Conservation (phyloP, 2,797 vertebrate genomes). For the Cryptoblepharus egeriae region DNA sequence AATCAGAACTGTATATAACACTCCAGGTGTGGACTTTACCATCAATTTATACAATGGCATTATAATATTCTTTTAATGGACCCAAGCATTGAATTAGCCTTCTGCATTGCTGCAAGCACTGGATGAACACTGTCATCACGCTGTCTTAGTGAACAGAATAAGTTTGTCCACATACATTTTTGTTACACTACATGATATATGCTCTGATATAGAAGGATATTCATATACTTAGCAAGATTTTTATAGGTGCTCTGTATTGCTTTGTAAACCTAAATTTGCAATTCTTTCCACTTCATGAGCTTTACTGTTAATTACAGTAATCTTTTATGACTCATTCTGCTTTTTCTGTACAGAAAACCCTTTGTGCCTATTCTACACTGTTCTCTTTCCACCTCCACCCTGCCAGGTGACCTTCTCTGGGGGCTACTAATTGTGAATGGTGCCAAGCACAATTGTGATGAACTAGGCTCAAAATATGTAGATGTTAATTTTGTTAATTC, state of each 20-base stretch:
- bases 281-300: conserved; percentile 55
- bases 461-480: neutral
- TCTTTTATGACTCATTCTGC: conserved; percentile 65
- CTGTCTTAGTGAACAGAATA: neutral
- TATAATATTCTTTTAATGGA: too few relatives aligned
- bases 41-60: too few relatives aligned
- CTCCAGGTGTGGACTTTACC: too few relatives aligned
- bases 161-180: neutral
- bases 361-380: neutral
- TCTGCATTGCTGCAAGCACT: too few relatives aligned
- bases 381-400: neutral
- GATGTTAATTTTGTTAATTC: neutral
- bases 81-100: too few relatives aligned
- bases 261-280: conserved; percentile 65
- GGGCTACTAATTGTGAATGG: neutral
- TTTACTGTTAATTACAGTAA: conserved; percentile 71
- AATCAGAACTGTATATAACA: too few relatives aligned
- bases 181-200: neutral
- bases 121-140: too few relatives aligned
- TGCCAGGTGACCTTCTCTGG: neutral
- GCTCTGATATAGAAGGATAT: neutral
- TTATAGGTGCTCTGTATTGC: conserved; percentile 48
- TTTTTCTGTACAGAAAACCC: conserved; percentile 55
- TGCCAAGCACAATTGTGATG: neutral
- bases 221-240: neutral